Base-by-base conservation (phyloP, 1,140 invertebrate species). In the Zophobas morio region DNA sequence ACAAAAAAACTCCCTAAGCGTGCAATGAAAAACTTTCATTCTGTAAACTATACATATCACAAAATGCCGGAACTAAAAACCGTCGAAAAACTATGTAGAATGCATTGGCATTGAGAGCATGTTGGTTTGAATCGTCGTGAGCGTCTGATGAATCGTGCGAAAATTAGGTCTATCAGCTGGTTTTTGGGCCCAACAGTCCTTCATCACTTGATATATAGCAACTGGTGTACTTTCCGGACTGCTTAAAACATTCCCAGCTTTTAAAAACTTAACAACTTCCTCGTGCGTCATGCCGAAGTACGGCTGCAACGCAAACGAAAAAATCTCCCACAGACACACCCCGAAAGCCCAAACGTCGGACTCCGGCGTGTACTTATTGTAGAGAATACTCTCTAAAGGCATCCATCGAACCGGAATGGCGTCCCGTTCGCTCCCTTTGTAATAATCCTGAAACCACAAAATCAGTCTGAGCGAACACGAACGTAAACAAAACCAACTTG, bases 241-340 rank as follows among this genome's bases (percentile, higher is more conserved):
- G 36, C 92, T 91, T 2, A 98, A 89, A 39, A 96, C 92, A 85
- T 96, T 94, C 1, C 96, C 96, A 82, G 96, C 95, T 86, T 97
- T 97, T 54, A 98, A 92, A 87, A 94, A 97, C 81, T 94, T 94
- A 0, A 98, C 96, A 36, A 98, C 96, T 88, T 98, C 96, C 86
- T 97, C 96, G 85, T 98, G 96, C 1, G 96, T 96, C 92, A 97
- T 95, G 0, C 96, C 96, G 86, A 96, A 98, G 84, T 98, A 98
- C 6, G 96, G 96, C 86, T 98, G 96, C 75, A 97, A 87, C 32
- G 96, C 96, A 87, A 96, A 98, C 8, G 95, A 95, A 87, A 97
- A 98, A 83, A 97, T 96, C 88, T 98, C 96, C 96, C 96, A 98
- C 1, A 98, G 87, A 84, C 95, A 96, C 1, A 98, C 95, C 8